Percentiles rank a stretch among this genome's conserved stretches.
Conservation (phyloP, 1,140 invertebrate genomes). For the Lepidurus couesii region DNA sequence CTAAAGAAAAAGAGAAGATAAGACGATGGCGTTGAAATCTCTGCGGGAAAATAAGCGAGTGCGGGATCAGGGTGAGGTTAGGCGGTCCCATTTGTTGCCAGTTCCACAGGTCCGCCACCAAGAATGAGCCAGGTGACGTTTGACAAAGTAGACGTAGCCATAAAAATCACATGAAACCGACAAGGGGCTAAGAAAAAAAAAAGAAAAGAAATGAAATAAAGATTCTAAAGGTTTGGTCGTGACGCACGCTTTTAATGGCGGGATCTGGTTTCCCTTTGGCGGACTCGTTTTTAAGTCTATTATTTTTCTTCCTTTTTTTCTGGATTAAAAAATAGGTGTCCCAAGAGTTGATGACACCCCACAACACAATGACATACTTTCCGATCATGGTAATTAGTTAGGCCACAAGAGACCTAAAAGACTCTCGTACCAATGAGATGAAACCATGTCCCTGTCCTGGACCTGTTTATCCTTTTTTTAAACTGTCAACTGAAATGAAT, state of each 20-base stretch:
- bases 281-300: neutral
- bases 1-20: neutral
- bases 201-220: no score
- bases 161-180: conserved; percentile 1
- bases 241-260: conserved; percentile 13
- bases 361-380: conserved; percentile 16
- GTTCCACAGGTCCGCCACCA: conserved; percentile 8
- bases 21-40: neutral
- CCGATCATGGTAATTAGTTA: conserved; percentile 5
- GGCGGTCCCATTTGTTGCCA: conserved; percentile 12
- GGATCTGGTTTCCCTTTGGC: conserved; percentile 20
- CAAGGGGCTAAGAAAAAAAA: neutral
- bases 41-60: neutral
- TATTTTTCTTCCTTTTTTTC: neutral
- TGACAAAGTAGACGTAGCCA: conserved; percentile 16
- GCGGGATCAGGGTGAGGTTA: conserved; percentile 7
- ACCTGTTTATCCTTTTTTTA: neutral
- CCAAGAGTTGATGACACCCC: neutral
- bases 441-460: neutral
- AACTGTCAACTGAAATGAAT: neutral
- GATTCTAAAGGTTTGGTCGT: conserved; percentile 17
- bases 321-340: neutral
- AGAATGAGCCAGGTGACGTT: conserved; percentile 13
- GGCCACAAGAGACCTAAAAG: neutral
- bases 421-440: neutral